phyloP scores from a whole-genome alignment of 2,888 invertebrate genomes.

The Nezara viridula region DNA sequence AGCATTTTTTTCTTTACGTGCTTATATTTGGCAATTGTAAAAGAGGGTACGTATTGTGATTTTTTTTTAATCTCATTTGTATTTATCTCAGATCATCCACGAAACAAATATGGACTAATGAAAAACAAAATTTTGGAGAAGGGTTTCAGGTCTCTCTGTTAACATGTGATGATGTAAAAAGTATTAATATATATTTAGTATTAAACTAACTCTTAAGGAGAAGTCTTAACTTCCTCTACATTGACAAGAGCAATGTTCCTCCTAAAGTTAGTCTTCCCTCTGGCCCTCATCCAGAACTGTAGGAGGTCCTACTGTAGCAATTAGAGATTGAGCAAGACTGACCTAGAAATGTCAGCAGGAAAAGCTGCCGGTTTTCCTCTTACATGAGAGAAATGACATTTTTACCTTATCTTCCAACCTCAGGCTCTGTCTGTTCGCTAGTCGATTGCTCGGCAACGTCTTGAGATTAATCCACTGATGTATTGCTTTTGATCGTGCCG shows the following conservation, averaged over 20 bases:
- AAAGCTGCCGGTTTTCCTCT: constrained; percentile 15
- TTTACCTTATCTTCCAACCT: background rate
- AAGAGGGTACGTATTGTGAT: too few relatives aligned
- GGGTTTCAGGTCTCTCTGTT: too few relatives aligned
- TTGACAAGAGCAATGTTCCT: background rate
- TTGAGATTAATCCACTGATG: background rate
- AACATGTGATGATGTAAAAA: too few relatives aligned
- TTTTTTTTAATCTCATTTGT: too few relatives aligned
- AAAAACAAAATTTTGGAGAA: too few relatives aligned
- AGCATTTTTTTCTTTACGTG: too few relatives aligned
- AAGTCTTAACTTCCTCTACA: background rate
- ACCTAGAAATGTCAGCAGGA: constrained; percentile 30
- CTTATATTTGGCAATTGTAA: too few relatives aligned
- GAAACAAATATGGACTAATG: too few relatives aligned
- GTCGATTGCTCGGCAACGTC: background rate
- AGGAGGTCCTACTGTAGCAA: background rate
- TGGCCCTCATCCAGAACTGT: background rate
- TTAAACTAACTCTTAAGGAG: too few relatives aligned
- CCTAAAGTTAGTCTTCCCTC: constrained; percentile 1
- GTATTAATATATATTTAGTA: too few relatives aligned
- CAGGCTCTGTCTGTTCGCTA: background rate
- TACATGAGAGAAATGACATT: constrained; percentile 2
- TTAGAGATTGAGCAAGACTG: constrained; percentile 12
- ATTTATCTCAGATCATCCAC: too few relatives aligned
- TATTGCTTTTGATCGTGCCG: background rate